phyloP scores from a whole-genome alignment of 2,888 invertebrate species.

The Eudemis profundana region DNA sequence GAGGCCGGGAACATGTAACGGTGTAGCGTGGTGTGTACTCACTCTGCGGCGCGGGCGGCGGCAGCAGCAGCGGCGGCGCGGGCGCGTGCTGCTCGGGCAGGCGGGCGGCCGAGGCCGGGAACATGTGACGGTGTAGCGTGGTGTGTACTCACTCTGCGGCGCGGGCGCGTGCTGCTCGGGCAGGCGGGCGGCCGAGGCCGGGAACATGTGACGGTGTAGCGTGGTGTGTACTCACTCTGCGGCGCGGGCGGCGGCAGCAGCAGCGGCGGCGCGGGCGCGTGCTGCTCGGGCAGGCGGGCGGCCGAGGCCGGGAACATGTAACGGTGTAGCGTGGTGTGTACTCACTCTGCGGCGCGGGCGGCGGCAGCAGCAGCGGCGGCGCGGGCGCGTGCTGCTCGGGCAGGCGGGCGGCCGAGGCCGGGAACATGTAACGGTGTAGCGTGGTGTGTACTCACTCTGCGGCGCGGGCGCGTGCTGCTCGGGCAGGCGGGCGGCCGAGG shows the following conservation, averaged over 20 bases:
- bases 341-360: constrained; percentile 72
- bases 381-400: constrained; percentile 81
- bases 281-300: constrained; percentile 88
- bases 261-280: constrained; percentile 62
- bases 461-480: constrained; percentile 71
- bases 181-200: constrained; percentile 90
- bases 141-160: constrained; percentile 63
- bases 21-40: constrained; percentile 53
- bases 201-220: no score
- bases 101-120: constrained; percentile 91
- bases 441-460: constrained; percentile 63
- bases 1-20: constrained; percentile 94
- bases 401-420: constrained; percentile 90
- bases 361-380: constrained; percentile 66
- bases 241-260: constrained; percentile 72
- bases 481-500: constrained; percentile 89
- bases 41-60: constrained; percentile 72
- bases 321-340: no score
- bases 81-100: constrained; percentile 85
- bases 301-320: constrained; percentile 92
- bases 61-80: constrained; percentile 66
- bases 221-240: constrained; percentile 62
- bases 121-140: no score
- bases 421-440: no score
- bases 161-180: constrained; percentile 81